Evolutionary conservation across 1,140 invertebrate genomes (phyloP), one percentile per base, ranked within the genome.

Genomic region (Cheumatopsyche charites): DNA sequence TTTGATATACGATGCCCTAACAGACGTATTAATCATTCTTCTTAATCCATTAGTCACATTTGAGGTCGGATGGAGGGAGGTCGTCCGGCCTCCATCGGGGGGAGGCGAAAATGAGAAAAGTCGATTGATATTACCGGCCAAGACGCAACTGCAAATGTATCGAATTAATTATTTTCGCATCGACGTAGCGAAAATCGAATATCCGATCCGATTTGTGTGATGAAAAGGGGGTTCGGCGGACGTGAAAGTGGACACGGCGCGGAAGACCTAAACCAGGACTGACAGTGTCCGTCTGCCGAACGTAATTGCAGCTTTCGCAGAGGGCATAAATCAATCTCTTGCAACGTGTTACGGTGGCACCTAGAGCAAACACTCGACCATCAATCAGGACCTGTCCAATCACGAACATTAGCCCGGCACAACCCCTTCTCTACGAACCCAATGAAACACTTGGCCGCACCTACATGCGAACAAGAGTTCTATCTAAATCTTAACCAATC

Each of bases 301-400:
- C 68, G 71, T 71, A 73, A 75, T 75, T 75, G 71, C 74, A 73
- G 70, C 70, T 52, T 72, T 61, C 26, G 23, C 62, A 63, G 67
- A 63, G 67, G 71, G 74, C 74, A 75, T 75, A 75, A 75, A 75
- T 75, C 74, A 75, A 75, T 73, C 74, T 75, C 74, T 73, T 75
- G 74, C 71, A 75, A 68, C 68, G 74, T 73, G 74, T 73, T 75
- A 73, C 71, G 62, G 68, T 75, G 74, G 63, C 74, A 75, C 69
- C 71, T 71, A 73, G 74, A 67, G 55, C 71, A 67, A 73, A 75
- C 71, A 73, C 71, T 72, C 58, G 42, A 49, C 71, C 71, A 75
- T 75, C 74, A 75, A 75, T 75, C 74, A 75, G 71, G 67, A 42
- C 66, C 74, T 73, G 74, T 75, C 74, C 74, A 71, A 73, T 75